Conservation (phyloP, 2,113 vertebrate genomes). For the Orientallactaga bullata region DNA sequence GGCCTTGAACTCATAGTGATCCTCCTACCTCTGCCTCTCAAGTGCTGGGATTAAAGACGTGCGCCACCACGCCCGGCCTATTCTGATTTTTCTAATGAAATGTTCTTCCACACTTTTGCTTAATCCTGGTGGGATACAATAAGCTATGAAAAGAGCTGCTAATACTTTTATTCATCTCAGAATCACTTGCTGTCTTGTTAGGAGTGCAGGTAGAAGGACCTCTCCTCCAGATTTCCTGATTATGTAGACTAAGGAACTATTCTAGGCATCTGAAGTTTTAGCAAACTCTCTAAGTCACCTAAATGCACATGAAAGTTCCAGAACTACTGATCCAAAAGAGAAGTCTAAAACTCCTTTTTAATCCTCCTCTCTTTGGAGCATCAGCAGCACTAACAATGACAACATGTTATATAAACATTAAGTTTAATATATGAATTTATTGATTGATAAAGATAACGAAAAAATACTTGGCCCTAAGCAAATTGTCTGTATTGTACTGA, state of each 20-base stretch:
- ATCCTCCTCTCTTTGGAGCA: neutral
- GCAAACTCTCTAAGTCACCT: neutral
- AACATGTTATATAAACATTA: conserved; percentile 2
- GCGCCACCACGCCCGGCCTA: too few relatives aligned
- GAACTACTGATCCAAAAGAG: neutral
- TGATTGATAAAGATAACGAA: neutral
- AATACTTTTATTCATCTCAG: neutral
- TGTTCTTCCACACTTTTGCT: neutral
- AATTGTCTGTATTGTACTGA: neutral
- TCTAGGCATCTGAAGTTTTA: neutral
- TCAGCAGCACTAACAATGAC: neutral
- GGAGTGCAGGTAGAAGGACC: neutral
- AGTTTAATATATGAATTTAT: neutral
- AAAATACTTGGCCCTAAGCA: neutral
- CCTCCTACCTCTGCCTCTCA: too few relatives aligned
- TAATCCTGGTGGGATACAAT: neutral
- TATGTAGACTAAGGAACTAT: neutral
- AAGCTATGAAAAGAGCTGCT: neutral
- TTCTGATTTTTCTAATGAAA: neutral
- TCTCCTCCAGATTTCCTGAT: neutral
- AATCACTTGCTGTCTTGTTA: neutral
- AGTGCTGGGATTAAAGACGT: too few relatives aligned
- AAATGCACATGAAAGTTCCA: neutral
- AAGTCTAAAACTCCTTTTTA: neutral
- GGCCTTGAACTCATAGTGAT: too few relatives aligned